These are phyloP conservation scores for Meleagris gallopavo DNA, from an alignment of 2,113 vertebrate genomes.

Conservation along the genomic window DNA sequence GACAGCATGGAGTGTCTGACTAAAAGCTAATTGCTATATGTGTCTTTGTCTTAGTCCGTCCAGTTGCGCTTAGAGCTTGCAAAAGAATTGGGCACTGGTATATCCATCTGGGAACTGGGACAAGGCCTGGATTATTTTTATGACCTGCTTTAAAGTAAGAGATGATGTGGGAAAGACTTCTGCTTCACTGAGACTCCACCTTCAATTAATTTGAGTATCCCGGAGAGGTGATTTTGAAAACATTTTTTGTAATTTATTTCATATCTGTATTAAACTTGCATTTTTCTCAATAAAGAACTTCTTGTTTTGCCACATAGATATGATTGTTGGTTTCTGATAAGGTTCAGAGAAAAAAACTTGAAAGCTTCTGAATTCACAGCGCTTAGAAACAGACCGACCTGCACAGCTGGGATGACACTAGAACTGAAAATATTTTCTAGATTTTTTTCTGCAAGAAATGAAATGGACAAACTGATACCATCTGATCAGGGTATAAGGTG, in stretches of 20 bases:
- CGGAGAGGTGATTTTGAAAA: slow-evolving; percentile 19
- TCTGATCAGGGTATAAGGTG: background rate
- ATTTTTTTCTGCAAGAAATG: background rate
- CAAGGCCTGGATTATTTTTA: slow-evolving; percentile 99
- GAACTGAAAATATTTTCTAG: background rate
- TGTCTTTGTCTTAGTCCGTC: slow-evolving; percentile 83
- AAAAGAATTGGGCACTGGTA: slow-evolving; percentile 89
- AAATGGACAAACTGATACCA: background rate
- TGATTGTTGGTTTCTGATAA: slow-evolving; percentile 2
- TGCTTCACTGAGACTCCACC: slow-evolving; percentile 6
- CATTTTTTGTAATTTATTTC: slow-evolving; percentile 40
- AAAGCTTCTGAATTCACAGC: background rate
- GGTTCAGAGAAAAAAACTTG: background rate
- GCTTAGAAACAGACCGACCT: background rate
- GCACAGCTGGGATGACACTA: background rate
- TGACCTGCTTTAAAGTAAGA: slow-evolving; percentile 87
- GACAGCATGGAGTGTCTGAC: background rate
- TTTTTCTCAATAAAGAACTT: slow-evolving; percentile 58
- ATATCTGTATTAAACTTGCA: background rate
- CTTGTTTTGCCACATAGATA: background rate
- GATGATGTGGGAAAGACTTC: background rate
- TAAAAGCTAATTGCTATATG: background rate
- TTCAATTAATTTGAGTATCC: background rate
- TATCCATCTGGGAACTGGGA: slow-evolving; percentile 97
- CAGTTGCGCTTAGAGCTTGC: slow-evolving; percentile 89